Conservation (phyloP, 2,113 vertebrate genomes). For the Pelecanoides urinatrix region DNA sequence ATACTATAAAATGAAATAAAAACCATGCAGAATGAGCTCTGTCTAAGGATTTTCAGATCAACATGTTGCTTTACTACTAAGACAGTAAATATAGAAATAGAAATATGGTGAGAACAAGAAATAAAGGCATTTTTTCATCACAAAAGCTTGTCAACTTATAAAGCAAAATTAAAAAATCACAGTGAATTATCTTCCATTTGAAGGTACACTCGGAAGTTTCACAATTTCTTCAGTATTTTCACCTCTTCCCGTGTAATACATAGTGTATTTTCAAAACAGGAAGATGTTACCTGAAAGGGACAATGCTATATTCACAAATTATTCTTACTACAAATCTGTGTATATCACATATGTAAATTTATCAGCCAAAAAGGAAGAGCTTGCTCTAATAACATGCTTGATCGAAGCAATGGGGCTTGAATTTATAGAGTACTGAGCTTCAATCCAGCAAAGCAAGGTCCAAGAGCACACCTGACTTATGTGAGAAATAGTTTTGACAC, state of each 20-base stretch:
- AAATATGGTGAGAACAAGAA: not conserved
- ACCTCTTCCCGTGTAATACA: not conserved
- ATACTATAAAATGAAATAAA: conserved; percentile 78
- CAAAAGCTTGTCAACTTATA: not conserved
- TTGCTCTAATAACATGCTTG: not conserved
- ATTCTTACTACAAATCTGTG: not conserved
- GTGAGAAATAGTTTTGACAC: not conserved
- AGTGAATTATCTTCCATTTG: not conserved
- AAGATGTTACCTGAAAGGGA: not conserved
- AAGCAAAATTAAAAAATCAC: not conserved
- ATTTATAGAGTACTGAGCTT: not conserved
- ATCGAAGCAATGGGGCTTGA: not conserved
- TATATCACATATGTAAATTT: not conserved
- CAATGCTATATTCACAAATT: not conserved
- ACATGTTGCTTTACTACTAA: not conserved
- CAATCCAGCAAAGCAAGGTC: not conserved
- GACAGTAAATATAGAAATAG: not conserved
- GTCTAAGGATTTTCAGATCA: not conserved
- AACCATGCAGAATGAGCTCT: not conserved
- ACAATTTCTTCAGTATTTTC: not conserved
- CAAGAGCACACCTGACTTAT: not conserved
- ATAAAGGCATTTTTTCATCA: not conserved
- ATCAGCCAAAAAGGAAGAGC: not conserved
- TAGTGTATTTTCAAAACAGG: not conserved
- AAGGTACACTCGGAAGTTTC: not conserved